Percentiles rank a stretch among this genome's conserved stretches.
These are phyloP conservation scores for Rhegmatorhina hoffmannsi DNA, from an alignment of 2,113 vertebrate species.

Conservation along the genomic window DNA sequence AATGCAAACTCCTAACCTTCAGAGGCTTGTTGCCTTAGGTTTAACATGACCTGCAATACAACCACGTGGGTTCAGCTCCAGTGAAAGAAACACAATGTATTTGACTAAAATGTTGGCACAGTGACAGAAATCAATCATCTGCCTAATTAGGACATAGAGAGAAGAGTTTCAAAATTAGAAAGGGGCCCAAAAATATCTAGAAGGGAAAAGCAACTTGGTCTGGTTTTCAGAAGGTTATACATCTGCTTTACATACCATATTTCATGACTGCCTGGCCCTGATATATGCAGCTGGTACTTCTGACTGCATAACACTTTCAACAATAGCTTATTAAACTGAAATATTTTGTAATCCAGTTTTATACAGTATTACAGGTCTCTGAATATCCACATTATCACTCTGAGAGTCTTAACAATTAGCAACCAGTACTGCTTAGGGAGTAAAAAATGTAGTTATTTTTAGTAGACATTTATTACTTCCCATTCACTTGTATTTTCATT, in stretches of 20 bases:
- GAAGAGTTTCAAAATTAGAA: not conserved
- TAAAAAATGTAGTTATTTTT: not conserved
- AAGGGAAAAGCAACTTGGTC: not conserved
- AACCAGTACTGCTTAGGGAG: not conserved
- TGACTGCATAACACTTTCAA: not conserved
- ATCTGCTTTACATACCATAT: not conserved
- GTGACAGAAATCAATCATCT: not conserved
- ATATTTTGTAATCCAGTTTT: not conserved
- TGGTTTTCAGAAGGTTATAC: not conserved
- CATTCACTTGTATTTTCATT: conserved; percentile 4
- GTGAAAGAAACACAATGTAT: not conserved
- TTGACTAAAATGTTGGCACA: not conserved
- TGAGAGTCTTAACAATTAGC: not conserved
- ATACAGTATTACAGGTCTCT: not conserved
- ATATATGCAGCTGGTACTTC: not conserved
- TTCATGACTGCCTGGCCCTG: not conserved
- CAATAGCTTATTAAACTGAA: not conserved
- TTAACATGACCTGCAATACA: not conserved
- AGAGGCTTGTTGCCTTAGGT: not conserved
- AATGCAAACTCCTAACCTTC: not conserved
- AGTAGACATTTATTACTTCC: not conserved
- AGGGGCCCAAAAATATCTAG: not conserved
- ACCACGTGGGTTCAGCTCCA: not conserved
- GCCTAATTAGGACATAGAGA: not conserved
- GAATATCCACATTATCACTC: not conserved